A percentile compares a stretch with the other conserved stretches of the same genome.
These are phyloP conservation scores for Epinotia demarniana DNA, from an alignment of 2,888 invertebrate genomes.

Conservation along the genomic window DNA sequence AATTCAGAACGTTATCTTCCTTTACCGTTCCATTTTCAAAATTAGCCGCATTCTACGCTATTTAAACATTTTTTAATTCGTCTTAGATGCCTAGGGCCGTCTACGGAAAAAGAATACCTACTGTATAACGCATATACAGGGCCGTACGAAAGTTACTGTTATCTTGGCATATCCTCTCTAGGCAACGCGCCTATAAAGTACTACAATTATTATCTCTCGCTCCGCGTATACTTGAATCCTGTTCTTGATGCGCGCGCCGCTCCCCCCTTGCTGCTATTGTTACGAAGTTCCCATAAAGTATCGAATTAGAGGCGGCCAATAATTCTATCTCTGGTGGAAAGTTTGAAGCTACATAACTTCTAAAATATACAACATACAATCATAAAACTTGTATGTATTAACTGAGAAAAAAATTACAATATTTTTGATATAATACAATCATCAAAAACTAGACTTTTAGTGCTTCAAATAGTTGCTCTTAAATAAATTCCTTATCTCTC, in stretches of 20 bases:
- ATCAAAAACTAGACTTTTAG: slow-evolving; percentile 41
- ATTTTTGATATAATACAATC: slow-evolving; percentile 69
- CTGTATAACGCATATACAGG: slow-evolving; percentile 65
- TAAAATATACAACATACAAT: slow-evolving; percentile 33
- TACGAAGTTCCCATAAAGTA: slow-evolving; percentile 81
- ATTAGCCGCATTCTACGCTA: slow-evolving; percentile 48
- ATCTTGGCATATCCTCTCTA: slow-evolving; percentile 86
- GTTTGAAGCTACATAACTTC: slow-evolving; percentile 64
- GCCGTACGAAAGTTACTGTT: slow-evolving; percentile 85
- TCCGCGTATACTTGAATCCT: slow-evolving; percentile 65
- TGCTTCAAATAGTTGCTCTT: slow-evolving; percentile 54
- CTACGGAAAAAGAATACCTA: slow-evolving; percentile 72
- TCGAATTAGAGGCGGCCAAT: slow-evolving; percentile 66
- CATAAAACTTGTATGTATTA: slow-evolving; percentile 54
- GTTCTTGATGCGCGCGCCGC: slow-evolving; percentile 77
- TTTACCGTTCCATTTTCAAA: slow-evolving; percentile 52
- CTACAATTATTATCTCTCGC: slow-evolving; percentile 73
- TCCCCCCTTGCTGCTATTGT: slow-evolving; percentile 85
- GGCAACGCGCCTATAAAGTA: slow-evolving; percentile 81
- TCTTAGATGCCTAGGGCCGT: slow-evolving; percentile 66
- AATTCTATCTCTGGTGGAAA: slow-evolving; percentile 77
- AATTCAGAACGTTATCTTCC: slow-evolving; percentile 14
- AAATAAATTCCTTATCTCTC: slow-evolving; percentile 84
- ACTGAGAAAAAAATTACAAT: slow-evolving; percentile 64
- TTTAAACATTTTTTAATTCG: slow-evolving; percentile 60